These are phyloP conservation scores for Vannuccia rotundouncinata DNA, from an alignment of 2,888 invertebrate species.

Conservation along the genomic window DNA sequence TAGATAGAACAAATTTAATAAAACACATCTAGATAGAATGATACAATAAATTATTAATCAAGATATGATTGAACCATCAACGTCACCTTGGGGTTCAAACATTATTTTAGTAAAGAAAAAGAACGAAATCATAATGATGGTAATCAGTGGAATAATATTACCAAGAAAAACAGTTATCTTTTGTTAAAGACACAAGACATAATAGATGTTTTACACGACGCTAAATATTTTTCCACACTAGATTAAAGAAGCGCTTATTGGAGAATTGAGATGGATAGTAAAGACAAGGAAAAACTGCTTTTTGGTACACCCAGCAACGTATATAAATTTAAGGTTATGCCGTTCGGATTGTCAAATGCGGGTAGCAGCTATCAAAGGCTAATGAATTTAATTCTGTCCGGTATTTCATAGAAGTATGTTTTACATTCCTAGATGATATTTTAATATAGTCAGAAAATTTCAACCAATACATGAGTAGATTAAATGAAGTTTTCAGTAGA, in stretches of 20 bases:
- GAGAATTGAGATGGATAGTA: not conserved
- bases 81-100: not conserved
- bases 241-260: not conserved
- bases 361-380: not conserved
- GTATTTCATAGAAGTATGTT: not conserved
- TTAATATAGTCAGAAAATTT: slow-evolving; percentile 2
- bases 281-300: not conserved
- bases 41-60: not conserved
- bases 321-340: not conserved
- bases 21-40: too few species aligned
- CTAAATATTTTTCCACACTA: not conserved
- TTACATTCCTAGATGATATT: not conserved
- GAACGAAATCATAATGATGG: not conserved
- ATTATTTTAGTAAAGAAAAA: not conserved
- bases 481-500: slow-evolving; percentile 29
- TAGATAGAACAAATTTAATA: too few species aligned
- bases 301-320: not conserved
- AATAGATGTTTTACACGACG: not conserved
- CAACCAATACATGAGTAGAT: slow-evolving; percentile 21
- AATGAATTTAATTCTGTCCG: not conserved
- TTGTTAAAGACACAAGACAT: not conserved
- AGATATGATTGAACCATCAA: slow-evolving; percentile 5
- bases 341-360: not conserved
- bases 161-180: not conserved
- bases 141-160: not conserved